Conservation (phyloP, 2,113 vertebrate genomes). For the Cisticola juncidis region DNA sequence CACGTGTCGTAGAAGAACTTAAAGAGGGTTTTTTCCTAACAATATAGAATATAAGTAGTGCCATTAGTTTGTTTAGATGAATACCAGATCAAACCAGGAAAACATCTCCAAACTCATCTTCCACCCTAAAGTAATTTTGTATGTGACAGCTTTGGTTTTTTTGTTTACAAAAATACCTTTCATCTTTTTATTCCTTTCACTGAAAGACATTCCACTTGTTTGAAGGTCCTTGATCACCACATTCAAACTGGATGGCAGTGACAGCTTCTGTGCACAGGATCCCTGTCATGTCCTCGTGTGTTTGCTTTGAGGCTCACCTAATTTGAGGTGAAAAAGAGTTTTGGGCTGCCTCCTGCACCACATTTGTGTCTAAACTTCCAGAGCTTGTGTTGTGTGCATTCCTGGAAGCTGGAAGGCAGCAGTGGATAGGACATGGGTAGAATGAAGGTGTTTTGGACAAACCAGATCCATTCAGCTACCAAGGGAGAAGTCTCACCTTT, state of each 20-base stretch:
- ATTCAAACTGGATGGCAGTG: not conserved
- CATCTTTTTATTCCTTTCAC: slow-evolving; percentile 15
- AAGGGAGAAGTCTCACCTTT: not conserved
- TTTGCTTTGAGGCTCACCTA: slow-evolving; percentile 21
- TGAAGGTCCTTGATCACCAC: slow-evolving; percentile 26
- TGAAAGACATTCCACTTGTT: not conserved
- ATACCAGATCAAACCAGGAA: not conserved
- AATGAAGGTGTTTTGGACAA: not conserved
- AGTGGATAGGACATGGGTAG: not conserved
- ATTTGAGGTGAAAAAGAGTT: not conserved
- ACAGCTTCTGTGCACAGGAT: not conserved
- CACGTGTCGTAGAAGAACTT: not conserved
- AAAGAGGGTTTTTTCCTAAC: not conserved
- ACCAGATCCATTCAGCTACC: not conserved
- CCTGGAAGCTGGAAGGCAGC: not conserved
- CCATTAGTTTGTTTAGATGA: not conserved
- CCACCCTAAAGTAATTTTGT: not conserved
- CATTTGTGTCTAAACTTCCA: not conserved
- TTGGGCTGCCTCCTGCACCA: not conserved
- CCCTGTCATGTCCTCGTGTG: not conserved
- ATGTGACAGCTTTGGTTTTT: not conserved
- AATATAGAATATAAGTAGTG: not conserved
- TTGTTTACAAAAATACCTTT: slow-evolving; percentile 35
- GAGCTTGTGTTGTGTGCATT: not conserved
- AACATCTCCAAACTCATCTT: not conserved